Conservation (phyloP, 2,888 invertebrate genomes). For the Macrophya alboannulata region DNA sequence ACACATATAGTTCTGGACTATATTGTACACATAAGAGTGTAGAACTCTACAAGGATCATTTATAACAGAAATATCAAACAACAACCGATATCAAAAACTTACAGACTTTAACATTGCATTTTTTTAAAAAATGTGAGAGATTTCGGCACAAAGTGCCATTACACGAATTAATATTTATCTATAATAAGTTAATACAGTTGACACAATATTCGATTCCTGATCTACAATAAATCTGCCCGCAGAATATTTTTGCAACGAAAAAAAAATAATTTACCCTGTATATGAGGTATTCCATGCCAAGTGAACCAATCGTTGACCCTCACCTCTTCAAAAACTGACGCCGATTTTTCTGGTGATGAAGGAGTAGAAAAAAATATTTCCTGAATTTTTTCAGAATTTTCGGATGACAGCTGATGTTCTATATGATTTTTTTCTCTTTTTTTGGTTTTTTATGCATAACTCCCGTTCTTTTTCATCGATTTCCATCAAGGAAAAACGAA, state of each 20-base stretch:
- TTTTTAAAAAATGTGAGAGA: background rate
- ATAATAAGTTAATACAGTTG: background rate
- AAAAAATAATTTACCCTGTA: background rate
- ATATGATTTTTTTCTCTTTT: too few species aligned
- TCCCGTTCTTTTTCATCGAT: too few species aligned
- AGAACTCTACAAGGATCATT: background rate
- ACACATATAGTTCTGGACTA: background rate
- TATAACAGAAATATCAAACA: constrained; percentile 6
- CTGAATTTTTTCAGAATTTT: too few species aligned
- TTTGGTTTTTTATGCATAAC: too few species aligned
- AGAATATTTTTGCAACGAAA: background rate
- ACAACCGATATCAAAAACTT: constrained; percentile 28
- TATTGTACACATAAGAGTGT: background rate
- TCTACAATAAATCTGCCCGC: constrained; percentile 3
- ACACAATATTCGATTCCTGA: background rate
- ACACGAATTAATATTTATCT: background rate
- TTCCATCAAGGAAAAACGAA: too few species aligned
- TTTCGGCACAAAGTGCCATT: background rate
- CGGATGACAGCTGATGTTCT: too few species aligned
- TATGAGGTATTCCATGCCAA: too few species aligned
- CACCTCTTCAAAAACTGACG: too few species aligned
- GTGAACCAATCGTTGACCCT: too few species aligned
- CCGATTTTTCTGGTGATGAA: too few species aligned
- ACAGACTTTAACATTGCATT: background rate
- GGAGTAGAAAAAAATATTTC: too few species aligned